These are phyloP conservation scores for Dryoscopus gambensis DNA, from an alignment of 2,113 vertebrate species.

Conservation along the genomic window DNA sequence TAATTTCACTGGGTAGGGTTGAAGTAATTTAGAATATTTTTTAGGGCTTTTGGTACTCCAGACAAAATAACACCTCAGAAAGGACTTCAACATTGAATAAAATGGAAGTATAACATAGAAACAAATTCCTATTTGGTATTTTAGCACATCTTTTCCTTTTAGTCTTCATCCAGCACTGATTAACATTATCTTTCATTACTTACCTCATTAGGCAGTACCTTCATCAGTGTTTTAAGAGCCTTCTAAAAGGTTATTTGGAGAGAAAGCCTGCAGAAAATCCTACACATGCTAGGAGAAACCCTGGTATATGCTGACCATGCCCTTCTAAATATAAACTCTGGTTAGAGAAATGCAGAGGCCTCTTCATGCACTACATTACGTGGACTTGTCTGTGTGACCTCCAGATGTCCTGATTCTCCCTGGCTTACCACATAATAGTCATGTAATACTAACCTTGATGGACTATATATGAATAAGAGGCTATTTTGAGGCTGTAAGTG, in stretches of 20 bases:
- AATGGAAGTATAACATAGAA: background rate
- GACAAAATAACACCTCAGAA: background rate
- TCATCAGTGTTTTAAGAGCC: background rate
- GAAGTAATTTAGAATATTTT: background rate
- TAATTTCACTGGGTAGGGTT: background rate
- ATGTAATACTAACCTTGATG: constrained; percentile 14
- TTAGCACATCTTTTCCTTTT: background rate
- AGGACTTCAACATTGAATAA: background rate
- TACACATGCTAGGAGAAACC: background rate
- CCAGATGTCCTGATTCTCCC: constrained; percentile 27
- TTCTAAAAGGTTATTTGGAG: background rate
- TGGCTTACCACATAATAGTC: constrained; percentile 31
- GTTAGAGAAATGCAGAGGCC: background rate
- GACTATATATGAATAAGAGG: constrained; percentile 5
- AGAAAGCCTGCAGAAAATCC: constrained; percentile 2
- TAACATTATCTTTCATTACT: background rate
- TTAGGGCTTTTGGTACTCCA: background rate
- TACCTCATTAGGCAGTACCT: background rate
- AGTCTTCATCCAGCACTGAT: background rate
- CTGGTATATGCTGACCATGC: constrained; percentile 9
- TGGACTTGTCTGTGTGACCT: constrained; percentile 29
- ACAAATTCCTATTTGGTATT: background rate
- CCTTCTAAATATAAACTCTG: constrained; percentile 49
- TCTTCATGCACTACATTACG: background rate
- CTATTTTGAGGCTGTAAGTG: constrained; percentile 41